Conservation (phyloP, 2,888 invertebrate species). For the Sphaerolaimus hirsutus region DNA sequence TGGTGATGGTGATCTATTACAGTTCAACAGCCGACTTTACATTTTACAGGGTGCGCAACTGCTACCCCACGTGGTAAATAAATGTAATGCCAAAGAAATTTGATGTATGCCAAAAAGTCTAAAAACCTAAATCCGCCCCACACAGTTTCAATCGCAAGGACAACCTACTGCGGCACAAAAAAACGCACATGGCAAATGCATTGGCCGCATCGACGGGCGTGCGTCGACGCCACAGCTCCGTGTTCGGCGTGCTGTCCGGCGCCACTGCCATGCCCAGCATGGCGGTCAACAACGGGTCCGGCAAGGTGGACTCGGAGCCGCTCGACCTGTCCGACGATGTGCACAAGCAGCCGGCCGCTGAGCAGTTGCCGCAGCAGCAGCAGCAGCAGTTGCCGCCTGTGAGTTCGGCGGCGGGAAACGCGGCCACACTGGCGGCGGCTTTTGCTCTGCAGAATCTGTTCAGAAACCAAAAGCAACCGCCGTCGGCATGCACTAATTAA, state of each 20-base stretch:
- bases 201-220: neutral
- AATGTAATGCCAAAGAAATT: no score
- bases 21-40: no score
- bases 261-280: constrained; percentile 95
- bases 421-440: no score
- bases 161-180: constrained; percentile 23
- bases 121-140: constrained; percentile 3
- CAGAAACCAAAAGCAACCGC: no score
- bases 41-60: neutral
- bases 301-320: constrained; percentile 40
- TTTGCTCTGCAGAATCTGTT: no score
- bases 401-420: no score
- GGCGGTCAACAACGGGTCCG: constrained; percentile 25
- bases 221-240: neutral
- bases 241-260: constrained; percentile 41
- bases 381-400: no score
- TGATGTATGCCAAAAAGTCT: constrained; percentile 1
- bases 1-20: no score
- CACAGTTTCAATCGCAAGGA: constrained; percentile 25
- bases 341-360: constrained; percentile 51
- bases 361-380: constrained; percentile 18
- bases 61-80: no score
- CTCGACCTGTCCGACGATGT: constrained; percentile 94
- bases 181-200: constrained; percentile 14
- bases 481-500: no score